phyloP scores from a whole-genome alignment of 2,888 invertebrate genomes.

The Cheilosia soror region DNA sequence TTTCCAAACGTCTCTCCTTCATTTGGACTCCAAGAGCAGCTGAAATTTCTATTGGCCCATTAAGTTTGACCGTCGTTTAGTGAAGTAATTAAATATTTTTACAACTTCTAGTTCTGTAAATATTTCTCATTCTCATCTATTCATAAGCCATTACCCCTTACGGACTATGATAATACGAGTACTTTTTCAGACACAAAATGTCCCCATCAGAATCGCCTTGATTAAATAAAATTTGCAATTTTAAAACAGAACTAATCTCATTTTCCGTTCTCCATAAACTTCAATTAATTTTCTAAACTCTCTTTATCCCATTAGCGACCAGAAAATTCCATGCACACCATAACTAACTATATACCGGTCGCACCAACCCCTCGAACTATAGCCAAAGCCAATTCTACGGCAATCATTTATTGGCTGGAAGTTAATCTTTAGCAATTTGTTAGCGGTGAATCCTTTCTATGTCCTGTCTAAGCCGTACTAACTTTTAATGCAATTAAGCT shows the following conservation, averaged over 20 bases:
- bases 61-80: too few relatives aligned
- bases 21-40: too few relatives aligned
- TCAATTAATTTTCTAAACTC: constrained; percentile 75
- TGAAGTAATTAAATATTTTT: too few relatives aligned
- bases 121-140: too few relatives aligned
- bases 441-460: constrained; percentile 64
- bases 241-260: constrained; percentile 48
- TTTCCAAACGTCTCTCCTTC: too few relatives aligned
- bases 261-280: constrained; percentile 55
- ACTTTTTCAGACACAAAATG: too few relatives aligned
- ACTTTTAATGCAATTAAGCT: constrained; percentile 69
- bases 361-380: not conserved
- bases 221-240: constrained; percentile 69
- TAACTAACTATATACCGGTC: constrained; percentile 24
- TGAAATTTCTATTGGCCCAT: too few relatives aligned
- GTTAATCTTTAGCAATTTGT: constrained; percentile 73
- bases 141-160: too few relatives aligned
- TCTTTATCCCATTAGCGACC: constrained; percentile 73
- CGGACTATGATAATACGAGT: too few relatives aligned
- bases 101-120: too few relatives aligned
- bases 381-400: constrained; percentile 61
- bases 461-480: constrained; percentile 61
- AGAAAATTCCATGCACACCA: constrained; percentile 43
- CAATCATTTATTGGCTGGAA: constrained; percentile 72
- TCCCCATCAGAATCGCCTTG: constrained; percentile 8